Evolutionary conservation across 2,113 vertebrate genomes (phyloP).

Genomic region (Thamnophis sirtalis): DNA sequence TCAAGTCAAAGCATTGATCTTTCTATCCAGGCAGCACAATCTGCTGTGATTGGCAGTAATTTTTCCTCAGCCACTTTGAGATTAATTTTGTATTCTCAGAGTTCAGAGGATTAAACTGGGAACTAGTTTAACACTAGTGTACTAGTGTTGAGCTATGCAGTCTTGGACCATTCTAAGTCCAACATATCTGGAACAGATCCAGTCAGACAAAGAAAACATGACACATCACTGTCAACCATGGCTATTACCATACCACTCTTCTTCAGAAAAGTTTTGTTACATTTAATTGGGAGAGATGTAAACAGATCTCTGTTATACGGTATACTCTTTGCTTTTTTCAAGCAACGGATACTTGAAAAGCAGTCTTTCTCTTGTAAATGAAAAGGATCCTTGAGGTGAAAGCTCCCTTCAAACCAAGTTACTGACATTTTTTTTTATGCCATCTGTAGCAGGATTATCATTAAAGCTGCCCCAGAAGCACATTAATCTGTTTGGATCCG

Average conservation of each 20-base stretch:
- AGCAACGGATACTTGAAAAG: slow-evolving; percentile 46
- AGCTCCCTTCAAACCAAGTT: slow-evolving; percentile 59
- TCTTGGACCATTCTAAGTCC: not conserved
- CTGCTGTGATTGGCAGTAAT: not conserved
- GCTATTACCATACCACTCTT: not conserved
- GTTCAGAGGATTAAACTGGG: not conserved
- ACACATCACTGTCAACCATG: not conserved
- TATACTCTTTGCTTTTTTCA: slow-evolving; percentile 44
- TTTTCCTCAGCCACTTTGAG: not conserved
- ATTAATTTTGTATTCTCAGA: not conserved
- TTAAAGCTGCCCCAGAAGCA: slow-evolving; percentile 60
- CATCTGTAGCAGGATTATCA: slow-evolving; percentile 58
- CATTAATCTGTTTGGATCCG: slow-evolving; percentile 61
- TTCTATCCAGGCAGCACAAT: not conserved
- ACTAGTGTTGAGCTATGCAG: not conserved
- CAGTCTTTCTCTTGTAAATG: slow-evolving; percentile 52
- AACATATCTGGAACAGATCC: not conserved
- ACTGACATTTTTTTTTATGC: slow-evolving; percentile 65
- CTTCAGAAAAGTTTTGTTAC: not conserved
- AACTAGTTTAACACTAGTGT: no score
- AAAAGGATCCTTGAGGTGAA: slow-evolving; percentile 61
- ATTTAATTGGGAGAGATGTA: not conserved
- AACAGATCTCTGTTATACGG: slow-evolving; percentile 15
- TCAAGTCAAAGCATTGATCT: not conserved
- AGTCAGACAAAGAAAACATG: not conserved